Percentiles rank a stretch among this genome's conserved stretches.
phyloP scores from a whole-genome alignment of 2,888 invertebrate species.

The Lepas anatifera region DNA sequence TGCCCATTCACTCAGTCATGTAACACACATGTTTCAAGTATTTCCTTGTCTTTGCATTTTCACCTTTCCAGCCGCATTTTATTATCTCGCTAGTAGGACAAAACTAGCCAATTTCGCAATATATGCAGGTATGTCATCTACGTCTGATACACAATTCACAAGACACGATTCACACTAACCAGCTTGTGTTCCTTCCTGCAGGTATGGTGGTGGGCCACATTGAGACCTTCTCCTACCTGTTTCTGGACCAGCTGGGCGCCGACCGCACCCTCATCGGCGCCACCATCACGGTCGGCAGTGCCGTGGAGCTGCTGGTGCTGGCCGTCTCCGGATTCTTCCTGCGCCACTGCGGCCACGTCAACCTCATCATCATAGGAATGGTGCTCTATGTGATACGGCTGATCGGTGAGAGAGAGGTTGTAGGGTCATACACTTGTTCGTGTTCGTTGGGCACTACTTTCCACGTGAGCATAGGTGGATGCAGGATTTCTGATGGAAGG shows the following conservation, averaged over 20 bases:
- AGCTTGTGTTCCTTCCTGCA: neutral
- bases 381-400: neutral
- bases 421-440: no score
- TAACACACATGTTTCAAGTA: no score
- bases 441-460: no score
- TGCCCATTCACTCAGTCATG: no score
- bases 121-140: no score
- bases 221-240: constrained; percentile 7
- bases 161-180: neutral
- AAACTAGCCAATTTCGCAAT: no score
- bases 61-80: no score
- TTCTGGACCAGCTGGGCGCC: neutral
- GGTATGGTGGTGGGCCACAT: constrained; percentile 10
- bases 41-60: no score
- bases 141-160: no score
- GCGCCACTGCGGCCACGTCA: neutral
- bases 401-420: neutral
- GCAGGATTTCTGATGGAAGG: no score
- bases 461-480: no score
- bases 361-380: neutral
- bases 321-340: neutral
- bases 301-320: constrained; percentile 1
- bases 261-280: constrained; percentile 1
- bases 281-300: constrained; percentile 11
- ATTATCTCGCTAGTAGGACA: no score